A percentile compares a stretch with the other conserved stretches of the same genome.
These are phyloP conservation scores for Idaea aversata DNA, from an alignment of 2,888 invertebrate genomes.

Conservation along the genomic window DNA sequence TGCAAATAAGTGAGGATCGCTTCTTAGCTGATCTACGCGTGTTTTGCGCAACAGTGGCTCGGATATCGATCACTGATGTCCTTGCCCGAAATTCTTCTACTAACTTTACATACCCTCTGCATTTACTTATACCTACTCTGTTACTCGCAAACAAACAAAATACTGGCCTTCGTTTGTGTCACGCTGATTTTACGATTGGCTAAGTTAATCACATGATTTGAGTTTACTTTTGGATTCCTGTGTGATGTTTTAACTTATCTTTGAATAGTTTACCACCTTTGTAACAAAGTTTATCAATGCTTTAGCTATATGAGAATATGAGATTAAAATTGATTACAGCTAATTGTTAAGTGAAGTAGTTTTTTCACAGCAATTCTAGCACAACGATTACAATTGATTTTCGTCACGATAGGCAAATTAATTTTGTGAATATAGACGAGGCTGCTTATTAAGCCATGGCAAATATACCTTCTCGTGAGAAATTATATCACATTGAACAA, in stretches of 20 bases:
- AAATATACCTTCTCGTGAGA: constrained; percentile 46
- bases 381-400: constrained; percentile 21
- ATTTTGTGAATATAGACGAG: constrained; percentile 19
- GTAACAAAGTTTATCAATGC: constrained; percentile 6
- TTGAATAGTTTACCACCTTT: constrained; percentile 9
- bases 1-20: constrained; percentile 48
- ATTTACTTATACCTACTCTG: constrained; percentile 9
- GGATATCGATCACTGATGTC: constrained; percentile 63
- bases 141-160: constrained; percentile 12
- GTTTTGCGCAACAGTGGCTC: constrained; percentile 60
- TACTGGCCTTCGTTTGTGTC: constrained; percentile 13
- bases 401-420: constrained; percentile 25
- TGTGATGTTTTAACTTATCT: background rate
- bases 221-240: background rate
- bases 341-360: constrained; percentile 3
- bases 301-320: background rate
- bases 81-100: constrained; percentile 72
- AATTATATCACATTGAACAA: constrained; percentile 52
- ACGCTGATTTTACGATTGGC: constrained; percentile 15
- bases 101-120: constrained; percentile 34
- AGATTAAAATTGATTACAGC: background rate
- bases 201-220: constrained; percentile 11
- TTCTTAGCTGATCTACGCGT: constrained; percentile 26
- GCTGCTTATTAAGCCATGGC: constrained; percentile 13
- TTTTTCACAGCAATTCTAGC: constrained; percentile 16